Base-by-base conservation (phyloP, 2,113 vertebrate genomes). In the Poeciliopsis retropinna region DNA sequence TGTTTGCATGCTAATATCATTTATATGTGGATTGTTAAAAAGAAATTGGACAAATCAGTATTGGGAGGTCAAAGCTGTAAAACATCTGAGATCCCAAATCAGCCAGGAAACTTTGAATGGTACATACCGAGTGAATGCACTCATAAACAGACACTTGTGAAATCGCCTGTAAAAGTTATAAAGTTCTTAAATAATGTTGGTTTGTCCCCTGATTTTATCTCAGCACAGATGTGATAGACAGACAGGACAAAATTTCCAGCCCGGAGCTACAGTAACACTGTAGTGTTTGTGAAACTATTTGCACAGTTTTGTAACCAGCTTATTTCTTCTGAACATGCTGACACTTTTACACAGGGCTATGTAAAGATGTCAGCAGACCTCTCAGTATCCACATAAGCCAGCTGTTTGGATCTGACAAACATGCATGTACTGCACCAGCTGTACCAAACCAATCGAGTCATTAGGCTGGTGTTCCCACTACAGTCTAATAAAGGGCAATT, bases 121-220 rank as follows among this genome's bases (percentile, higher is more conserved):
- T 44, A 14, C 41, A 17, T 14, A 3, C 41, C 41, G 3, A 17
- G 17, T 14, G 41, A 32, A 65, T 57, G 19, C 30, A 41, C 22
- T 28, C 5, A 15, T 37, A 34, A 12, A 74, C 37, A 51, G 37
- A 47, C 31, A 27, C 44, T 29, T 19, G 65, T 57, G n/a, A 70
- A 74, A 44, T 44, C 14, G 0, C 57, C n/a, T 73, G 15, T 32
- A 13, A 22, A 60, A 51, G 29, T 51, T 73, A 73, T 67, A 76
- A 72, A 41, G 12, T 15, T 44, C 14, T 44, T 17, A 44, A 44
- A 44, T 14, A 44, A 15, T 15, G 41, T 14, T 44, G 12, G 1
- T 44, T 17, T 17, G 14, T 44, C 14, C 14, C 14, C 41, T 44
- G 15, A 44, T 44, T 44, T 14, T 14, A 15, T 15, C 41, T 44